Percentiles rank a stretch among this genome's conserved stretches.
phyloP scores from a whole-genome alignment of 2,888 invertebrate genomes.

The Brenthis daphne region DNA sequence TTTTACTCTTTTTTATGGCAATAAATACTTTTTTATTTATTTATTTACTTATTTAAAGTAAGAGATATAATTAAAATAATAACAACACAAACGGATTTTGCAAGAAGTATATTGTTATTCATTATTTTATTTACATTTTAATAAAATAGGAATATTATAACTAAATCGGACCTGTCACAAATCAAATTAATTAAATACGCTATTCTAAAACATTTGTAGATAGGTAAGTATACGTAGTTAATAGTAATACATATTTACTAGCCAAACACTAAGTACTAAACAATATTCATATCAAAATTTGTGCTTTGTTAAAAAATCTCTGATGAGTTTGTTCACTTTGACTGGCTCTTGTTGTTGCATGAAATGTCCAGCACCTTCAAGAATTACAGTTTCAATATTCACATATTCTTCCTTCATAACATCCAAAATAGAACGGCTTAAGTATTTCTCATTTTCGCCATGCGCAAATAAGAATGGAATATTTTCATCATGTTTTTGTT shows the following conservation, averaged over 20 bases:
- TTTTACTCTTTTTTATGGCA: too few species aligned
- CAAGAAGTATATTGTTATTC: too few species aligned
- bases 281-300: constrained; percentile 39
- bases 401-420: constrained; percentile 65
- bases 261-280: not conserved
- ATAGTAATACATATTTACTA: not conserved
- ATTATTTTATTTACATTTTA: too few species aligned
- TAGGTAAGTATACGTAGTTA: too few species aligned
- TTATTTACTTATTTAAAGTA: too few species aligned
- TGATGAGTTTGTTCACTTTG: constrained; percentile 76
- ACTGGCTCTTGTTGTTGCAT: constrained; percentile 81
- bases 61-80: too few species aligned
- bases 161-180: too few species aligned
- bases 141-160: too few species aligned
- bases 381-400: constrained; percentile 64
- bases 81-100: not conserved
- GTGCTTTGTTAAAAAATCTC: constrained; percentile 66
- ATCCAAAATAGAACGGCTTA: constrained; percentile 55
- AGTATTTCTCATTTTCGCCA: constrained; percentile 70
- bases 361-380: constrained; percentile 77
- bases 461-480: constrained; percentile 70
- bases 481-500: constrained; percentile 55
- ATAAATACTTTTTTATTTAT: too few species aligned
- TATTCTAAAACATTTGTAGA: too few species aligned
- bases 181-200: too few species aligned